These are phyloP conservation scores for Telenomus remus DNA, from an alignment of 1,140 invertebrate genomes.

Conservation along the genomic window DNA sequence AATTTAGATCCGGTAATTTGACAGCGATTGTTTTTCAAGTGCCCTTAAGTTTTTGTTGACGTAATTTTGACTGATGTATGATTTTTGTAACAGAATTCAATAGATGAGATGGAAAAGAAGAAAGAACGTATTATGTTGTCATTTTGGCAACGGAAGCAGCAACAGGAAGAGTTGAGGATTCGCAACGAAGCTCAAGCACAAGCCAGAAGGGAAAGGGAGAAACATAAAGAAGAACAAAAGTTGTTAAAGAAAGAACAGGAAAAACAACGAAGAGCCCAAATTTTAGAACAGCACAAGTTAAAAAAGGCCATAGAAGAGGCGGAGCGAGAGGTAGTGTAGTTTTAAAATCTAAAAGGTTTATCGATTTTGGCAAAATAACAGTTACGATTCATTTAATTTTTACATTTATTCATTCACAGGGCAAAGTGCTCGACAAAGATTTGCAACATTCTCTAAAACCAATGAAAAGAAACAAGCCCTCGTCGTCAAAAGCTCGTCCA, in stretches of 20 bases:
- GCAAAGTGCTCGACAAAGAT: constrained; percentile 86
- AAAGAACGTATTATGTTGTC: constrained; percentile 92
- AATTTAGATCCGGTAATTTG: constrained; percentile 81
- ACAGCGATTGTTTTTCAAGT: neutral
- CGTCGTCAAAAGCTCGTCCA: constrained; percentile 81
- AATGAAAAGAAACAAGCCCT: constrained; percentile 78
- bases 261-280: constrained; percentile 86
- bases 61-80: neutral
- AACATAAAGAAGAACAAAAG: constrained; percentile 89
- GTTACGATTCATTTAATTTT: too few species aligned
- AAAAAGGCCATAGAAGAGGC: constrained; percentile 96
- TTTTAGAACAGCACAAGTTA: constrained; percentile 95
- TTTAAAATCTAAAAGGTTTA: constrained; percentile 23
- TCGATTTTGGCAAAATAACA: neutral
- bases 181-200: constrained; percentile 90
- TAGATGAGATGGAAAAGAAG: constrained; percentile 92
- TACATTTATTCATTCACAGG: constrained; percentile 66
- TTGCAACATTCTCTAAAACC: constrained; percentile 80
- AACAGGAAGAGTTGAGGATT: constrained; percentile 90
- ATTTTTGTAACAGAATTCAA: constrained; percentile 77
- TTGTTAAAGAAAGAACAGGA: constrained; percentile 93
- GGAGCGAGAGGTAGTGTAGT: constrained; percentile 83
- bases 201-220: constrained; percentile 84
- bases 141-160: constrained; percentile 89
- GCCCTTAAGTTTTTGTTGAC: too few species aligned